Percentiles rank a stretch among this genome's conserved stretches.
phyloP scores from a whole-genome alignment of 53 echinoderm and acorn worm species.

The Echinometra lucunter region DNA sequence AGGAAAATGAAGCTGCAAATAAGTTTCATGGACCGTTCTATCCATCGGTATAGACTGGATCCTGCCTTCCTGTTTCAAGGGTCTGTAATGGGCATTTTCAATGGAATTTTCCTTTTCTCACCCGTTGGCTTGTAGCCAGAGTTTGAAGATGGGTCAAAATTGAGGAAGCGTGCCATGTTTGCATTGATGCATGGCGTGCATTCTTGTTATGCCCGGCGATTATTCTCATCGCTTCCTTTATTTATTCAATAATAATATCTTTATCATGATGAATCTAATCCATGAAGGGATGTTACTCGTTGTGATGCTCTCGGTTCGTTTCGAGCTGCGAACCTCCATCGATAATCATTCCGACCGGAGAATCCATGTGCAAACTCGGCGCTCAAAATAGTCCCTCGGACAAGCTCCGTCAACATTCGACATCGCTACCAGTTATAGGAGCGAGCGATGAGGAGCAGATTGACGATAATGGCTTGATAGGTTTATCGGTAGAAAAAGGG shows the following conservation, averaged over 20 bases:
- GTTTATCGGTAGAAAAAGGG: neutral
- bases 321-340: neutral
- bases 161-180: neutral
- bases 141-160: neutral
- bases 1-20: neutral
- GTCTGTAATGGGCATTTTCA: neutral
- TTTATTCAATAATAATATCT: slow-evolving; percentile 12
- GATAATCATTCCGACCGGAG: neutral
- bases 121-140: neutral
- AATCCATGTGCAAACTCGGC: neutral
- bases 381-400: neutral
- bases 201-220: neutral
- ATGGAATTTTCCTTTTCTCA: neutral
- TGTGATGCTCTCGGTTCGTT: neutral
- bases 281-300: neutral
- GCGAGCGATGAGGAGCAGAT: neutral
- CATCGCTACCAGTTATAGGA: neutral
- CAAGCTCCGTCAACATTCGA: slow-evolving; percentile 19
- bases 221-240: neutral
- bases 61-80: neutral
- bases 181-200: neutral
- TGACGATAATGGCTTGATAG: neutral
- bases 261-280: slow-evolving; percentile 1
- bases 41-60: neutral
- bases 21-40: too few relatives aligned